Evolutionary conservation across 2,888 invertebrate species (phyloP), one percentile per base, ranked within the genome.

Genomic region (Dorcus parallelipipedus): DNA sequence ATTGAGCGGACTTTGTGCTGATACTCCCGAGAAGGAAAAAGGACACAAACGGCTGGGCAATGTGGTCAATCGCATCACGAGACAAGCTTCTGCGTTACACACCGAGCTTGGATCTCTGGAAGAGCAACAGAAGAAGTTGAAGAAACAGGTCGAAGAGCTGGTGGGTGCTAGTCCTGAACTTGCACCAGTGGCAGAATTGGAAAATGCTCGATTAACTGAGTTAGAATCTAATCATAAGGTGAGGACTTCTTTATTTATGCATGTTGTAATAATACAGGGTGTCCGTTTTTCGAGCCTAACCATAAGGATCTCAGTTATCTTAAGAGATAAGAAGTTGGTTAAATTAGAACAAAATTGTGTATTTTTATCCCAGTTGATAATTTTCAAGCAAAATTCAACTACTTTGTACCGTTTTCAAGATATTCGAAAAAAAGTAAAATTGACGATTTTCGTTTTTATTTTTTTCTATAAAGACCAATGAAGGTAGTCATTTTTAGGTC

Each of bases 1-100:
- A 43, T 49, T 76, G 47, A 75, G 75, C 54, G 71, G 61, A 54
- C 61, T 75, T n/a, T 71, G 69, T 39, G 56, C 58, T 0, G 66
- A 69, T 33, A 67, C 67, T 4, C 64, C 70, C 1, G 72, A 73
- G 40, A 73, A 69, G 47, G 62, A 64, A 26, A 69, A 72, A 14
- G 68, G 69, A 2, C 73, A 71, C 50, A 63, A 66, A 33, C 68
- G 70, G 49, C 52, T 76, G 38, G 64, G 63, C n/a, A 66, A 70
- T 20, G 66, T 67, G 1, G 62, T 75, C 8, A 63, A 68, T n/a
- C 63, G 74, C 9, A 69, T 70, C 48, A 66, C 71, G 40, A 67
- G 65, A 38, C 72, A 74, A 61, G 56, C 52, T 62, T 65, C 56
- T 10, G 67, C 66, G 3, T 62, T 69, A 1, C 64, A 67, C 10